Evolutionary conservation across 2,113 vertebrate species (phyloP), one percentile per base, ranked within the genome.

Genomic region (Oophaga pumilio): DNA sequence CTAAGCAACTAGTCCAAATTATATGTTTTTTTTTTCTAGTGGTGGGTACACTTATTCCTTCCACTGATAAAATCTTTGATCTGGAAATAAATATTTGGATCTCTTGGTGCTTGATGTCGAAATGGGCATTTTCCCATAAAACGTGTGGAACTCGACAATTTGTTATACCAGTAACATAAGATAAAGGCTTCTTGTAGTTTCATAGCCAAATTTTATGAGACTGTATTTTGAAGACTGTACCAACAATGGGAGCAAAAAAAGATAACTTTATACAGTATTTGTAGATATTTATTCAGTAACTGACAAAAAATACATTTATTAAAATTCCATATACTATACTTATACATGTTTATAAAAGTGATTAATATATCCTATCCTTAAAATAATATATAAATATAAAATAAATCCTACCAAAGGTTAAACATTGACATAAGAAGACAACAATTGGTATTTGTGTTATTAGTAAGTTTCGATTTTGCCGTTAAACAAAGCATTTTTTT

Each of bases 301-400:
- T 59, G 33, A 59, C 56, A 59, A 28, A 57, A 59, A 12, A 1
- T 26, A 78, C 18, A 17, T 17, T 2, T 57, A 33, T 57, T 20
- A 50, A 14, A 78, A 56, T 24, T 24, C 24, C 14, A 17, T 78
- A 78, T 78, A 17, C 15, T 24, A 52, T 8, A 77, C 26, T 15
- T 56, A 8, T 57, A 14, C 26, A 33, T n/a, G 52, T 22, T 76
- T 50, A 77, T 77, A 24, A 26, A 56, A 57, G 76, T 33, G 68
- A 28, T 33, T 17, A 17, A 33, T 71, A 57, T 14, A 1, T 17
- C 22, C 49, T 14, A 1, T 17, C 22, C 49, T 77, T 77, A 11
- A 77, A 77, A 77, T 77, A 24, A n/a, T 77, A 50, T 26, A 78
- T 78, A 56, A 10, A 77, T 68, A 20, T 22, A 73, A 43, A 43